phyloP scores from a whole-genome alignment of 2,888 invertebrate genomes.

The Eurois occulta region DNA sequence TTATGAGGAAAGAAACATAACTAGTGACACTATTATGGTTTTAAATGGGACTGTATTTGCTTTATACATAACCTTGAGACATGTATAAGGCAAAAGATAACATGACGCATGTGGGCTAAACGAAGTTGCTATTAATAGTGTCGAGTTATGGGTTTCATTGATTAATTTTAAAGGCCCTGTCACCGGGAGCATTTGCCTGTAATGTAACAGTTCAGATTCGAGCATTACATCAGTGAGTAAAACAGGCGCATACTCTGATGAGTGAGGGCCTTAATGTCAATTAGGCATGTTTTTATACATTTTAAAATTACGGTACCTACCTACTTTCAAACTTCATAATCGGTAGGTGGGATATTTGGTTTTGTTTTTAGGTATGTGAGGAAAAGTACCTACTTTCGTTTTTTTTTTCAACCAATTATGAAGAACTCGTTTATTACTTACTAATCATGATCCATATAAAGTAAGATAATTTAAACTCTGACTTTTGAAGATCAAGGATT shows the following conservation, averaged over 20 bases:
- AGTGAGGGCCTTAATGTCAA: no score
- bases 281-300: no score
- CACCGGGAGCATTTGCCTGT: no score
- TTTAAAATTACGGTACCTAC: no score
- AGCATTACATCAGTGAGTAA: no score
- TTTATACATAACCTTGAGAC: conserved; percentile 5
- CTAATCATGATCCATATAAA: not conserved
- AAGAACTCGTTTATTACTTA: not conserved
- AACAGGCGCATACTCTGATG: no score
- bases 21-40: conserved; percentile 1
- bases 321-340: not conserved
- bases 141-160: no score
- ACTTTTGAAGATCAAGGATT: no score
- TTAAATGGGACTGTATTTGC: not conserved
- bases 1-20: not conserved
- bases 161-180: not conserved
- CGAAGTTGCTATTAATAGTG: not conserved
- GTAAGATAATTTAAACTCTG: not conserved
- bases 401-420: not conserved
- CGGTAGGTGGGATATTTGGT: not conserved
- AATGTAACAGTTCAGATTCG: no score
- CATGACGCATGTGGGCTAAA: not conserved
- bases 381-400: no score
- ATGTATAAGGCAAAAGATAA: not conserved
- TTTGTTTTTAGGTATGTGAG: not conserved